These are phyloP conservation scores for Papilio dardanus DNA, from an alignment of 1,140 invertebrate species.

Conservation along the genomic window DNA sequence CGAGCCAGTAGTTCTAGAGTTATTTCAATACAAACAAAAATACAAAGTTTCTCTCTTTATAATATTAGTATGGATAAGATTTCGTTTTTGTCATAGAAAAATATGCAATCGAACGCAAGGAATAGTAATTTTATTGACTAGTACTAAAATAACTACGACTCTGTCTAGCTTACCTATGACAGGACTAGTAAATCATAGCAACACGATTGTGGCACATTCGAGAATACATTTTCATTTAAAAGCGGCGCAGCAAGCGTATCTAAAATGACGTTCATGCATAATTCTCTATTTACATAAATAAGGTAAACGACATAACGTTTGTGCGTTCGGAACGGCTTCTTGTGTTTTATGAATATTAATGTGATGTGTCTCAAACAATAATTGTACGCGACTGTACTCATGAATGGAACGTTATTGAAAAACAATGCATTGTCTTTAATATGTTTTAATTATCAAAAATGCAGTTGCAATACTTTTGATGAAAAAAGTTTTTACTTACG, in stretches of 20 bases:
- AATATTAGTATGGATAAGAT: no score
- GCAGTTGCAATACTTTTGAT: background rate
- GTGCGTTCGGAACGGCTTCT: constrained; percentile 20
- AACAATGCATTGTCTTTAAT: background rate
- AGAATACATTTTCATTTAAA: constrained; percentile 20
- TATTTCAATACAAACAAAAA: no score
- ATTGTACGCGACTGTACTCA: constrained; percentile 18
- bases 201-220: background rate
- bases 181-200: constrained; percentile 8
- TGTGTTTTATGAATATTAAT: constrained; percentile 31
- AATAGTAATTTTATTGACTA: no score
- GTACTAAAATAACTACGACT: background rate
- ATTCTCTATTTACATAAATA: constrained; percentile 34
- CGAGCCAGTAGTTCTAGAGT: no score
- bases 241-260: background rate
- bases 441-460: background rate
- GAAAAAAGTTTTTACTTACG: background rate
- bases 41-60: no score
- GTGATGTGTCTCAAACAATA: constrained; percentile 3
- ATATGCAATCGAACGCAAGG: no score
- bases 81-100: no score
- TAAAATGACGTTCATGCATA: constrained; percentile 30
- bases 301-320: constrained; percentile 9
- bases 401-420: background rate
- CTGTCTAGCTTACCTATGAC: background rate